A percentile compares a stretch with the other conserved stretches of the same genome.
Conservation (phyloP, 2,888 invertebrate genomes). For the Erebia epiphron region DNA sequence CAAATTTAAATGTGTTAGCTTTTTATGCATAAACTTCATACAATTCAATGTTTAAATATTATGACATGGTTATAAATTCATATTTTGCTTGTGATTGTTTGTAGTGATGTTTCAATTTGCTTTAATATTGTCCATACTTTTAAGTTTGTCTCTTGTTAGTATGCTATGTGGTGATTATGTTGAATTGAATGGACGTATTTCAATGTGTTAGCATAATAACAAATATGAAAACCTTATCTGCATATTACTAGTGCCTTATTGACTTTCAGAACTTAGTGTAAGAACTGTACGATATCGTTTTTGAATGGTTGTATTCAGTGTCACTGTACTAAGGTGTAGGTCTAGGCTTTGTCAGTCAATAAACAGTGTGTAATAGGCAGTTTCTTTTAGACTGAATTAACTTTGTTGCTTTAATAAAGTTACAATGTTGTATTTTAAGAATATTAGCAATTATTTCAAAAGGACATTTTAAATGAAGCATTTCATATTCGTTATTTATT, state of each 20-base stretch:
- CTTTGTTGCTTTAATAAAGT: conserved; percentile 66
- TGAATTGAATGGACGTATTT: conserved; percentile 56
- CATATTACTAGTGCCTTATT: conserved; percentile 73
- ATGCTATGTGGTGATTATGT: conserved; percentile 45
- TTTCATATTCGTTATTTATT: conserved; percentile 83
- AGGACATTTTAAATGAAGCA: conserved; percentile 76
- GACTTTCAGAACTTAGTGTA: conserved; percentile 66
- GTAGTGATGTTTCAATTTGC: conserved; percentile 63
- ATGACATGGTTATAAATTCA: conserved; percentile 7
- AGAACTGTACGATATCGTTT: conserved; percentile 37
- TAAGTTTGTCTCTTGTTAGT: conserved; percentile 54
- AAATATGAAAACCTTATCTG: conserved; percentile 72
- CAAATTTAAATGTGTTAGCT: background rate
- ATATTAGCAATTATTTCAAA: conserved; percentile 68
- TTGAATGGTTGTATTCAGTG: conserved; percentile 24
- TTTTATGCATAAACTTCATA: background rate
- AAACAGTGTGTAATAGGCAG: conserved; percentile 62
- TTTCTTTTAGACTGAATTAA: conserved; percentile 72
- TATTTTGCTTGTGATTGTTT: conserved; percentile 27
- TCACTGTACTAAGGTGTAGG: conserved; percentile 19
- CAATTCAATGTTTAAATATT: conserved; percentile 12
- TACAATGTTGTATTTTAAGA: conserved; percentile 70
- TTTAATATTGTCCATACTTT: conserved; percentile 66
- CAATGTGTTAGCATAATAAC: conserved; percentile 63
- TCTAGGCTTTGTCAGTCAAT: conserved; percentile 63